phyloP scores from a whole-genome alignment of 1,140 invertebrate species.

The Panagrolaimus sp. region DNA sequence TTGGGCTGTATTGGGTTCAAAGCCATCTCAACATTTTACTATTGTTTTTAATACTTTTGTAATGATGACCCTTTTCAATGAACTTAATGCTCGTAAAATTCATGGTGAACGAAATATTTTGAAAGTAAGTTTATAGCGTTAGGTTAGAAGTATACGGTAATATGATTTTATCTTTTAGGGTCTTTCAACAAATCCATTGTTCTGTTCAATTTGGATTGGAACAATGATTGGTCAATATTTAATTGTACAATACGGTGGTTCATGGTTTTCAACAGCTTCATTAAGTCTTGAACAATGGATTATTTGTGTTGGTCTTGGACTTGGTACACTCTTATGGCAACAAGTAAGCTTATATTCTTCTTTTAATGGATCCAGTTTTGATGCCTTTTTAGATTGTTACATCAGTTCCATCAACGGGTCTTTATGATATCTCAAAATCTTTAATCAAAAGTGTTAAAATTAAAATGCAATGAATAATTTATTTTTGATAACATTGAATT shows the following conservation, averaged over 20 bases:
- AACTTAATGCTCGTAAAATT: constrained; percentile 69
- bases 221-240: constrained; percentile 85
- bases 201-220: constrained; percentile 78
- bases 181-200: constrained; percentile 69
- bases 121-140: constrained; percentile 65
- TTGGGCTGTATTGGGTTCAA: constrained; percentile 68
- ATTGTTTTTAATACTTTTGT: constrained; percentile 99
- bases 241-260: constrained; percentile 91
- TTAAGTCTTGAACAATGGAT: constrained; percentile 83
- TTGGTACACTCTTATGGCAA: constrained; percentile 89
- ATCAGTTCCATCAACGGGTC: too few relatives aligned
- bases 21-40: constrained; percentile 93
- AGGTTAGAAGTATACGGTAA: neutral
- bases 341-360: constrained; percentile 65
- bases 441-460: too few relatives aligned
- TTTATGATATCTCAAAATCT: too few relatives aligned
- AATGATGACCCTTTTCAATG: constrained; percentile 95
- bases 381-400: neutral
- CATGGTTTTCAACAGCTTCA: constrained; percentile 71
- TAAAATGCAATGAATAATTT: too few relatives aligned
- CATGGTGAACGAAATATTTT: constrained; percentile 94
- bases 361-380: constrained; percentile 14
- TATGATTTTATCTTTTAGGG: constrained; percentile 65
- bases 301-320: constrained; percentile 93
- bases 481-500: too few relatives aligned